phyloP scores from a whole-genome alignment of 1,140 invertebrate genomes.

The Drosophila carrolli region DNA sequence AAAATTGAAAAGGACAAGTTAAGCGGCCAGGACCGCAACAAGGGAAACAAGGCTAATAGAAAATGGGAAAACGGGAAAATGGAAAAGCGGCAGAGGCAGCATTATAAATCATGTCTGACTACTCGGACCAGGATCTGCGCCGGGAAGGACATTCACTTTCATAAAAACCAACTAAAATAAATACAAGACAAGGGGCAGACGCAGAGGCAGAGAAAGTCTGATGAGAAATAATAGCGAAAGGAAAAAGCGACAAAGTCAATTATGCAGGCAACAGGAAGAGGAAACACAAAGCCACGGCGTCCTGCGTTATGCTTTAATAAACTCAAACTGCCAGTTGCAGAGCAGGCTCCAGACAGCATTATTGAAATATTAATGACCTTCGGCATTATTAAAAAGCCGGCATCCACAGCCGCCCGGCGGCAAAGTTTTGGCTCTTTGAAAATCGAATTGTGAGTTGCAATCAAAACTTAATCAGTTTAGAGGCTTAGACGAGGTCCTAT shows the following conservation, averaged over 20 bases:
- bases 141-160: slow-evolving; percentile 24
- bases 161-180: slow-evolving; percentile 50
- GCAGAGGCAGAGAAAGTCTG: slow-evolving; percentile 8
- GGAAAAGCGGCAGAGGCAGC: slow-evolving; percentile 20
- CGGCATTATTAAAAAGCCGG: slow-evolving; percentile 62
- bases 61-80: slow-evolving; percentile 32
- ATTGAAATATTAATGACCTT: slow-evolving; percentile 81
- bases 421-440: slow-evolving; percentile 62
- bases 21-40: slow-evolving; percentile 34
- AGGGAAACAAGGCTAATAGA: slow-evolving; percentile 37
- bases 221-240: slow-evolving; percentile 68
- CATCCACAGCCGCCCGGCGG: slow-evolving; percentile 13
- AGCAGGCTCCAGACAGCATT: slow-evolving; percentile 57
- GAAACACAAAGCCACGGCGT: slow-evolving; percentile 20
- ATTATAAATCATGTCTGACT: slow-evolving; percentile 53
- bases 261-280: slow-evolving; percentile 63
- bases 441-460: slow-evolving; percentile 79
- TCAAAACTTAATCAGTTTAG: slow-evolving; percentile 82
- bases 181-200: slow-evolving; percentile 12
- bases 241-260: slow-evolving; percentile 78
- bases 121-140: slow-evolving; percentile 31
- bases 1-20: slow-evolving; percentile 51
- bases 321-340: slow-evolving; percentile 46
- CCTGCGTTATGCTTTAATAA: slow-evolving; percentile 58
- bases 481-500: slow-evolving; percentile 56